These are phyloP conservation scores for Cinclus cinclus DNA, from an alignment of 2,113 vertebrate genomes.

Conservation along the genomic window DNA sequence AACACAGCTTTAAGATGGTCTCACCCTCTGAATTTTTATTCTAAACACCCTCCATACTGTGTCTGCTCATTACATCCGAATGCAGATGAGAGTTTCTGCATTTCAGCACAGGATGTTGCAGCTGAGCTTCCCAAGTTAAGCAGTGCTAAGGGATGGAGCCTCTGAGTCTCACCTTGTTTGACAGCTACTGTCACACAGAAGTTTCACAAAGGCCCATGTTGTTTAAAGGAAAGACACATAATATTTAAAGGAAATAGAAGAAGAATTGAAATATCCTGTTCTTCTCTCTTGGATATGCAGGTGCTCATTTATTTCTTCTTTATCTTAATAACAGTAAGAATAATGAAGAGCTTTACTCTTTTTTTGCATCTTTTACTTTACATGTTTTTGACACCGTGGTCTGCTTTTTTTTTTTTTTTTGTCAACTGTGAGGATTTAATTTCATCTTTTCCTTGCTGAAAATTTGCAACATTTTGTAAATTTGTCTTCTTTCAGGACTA, in stretches of 20 bases:
- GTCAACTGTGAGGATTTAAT: not conserved
- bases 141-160: not conserved
- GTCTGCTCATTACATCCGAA: not conserved
- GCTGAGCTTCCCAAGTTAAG: not conserved
- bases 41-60: not conserved
- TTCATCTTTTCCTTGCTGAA: not conserved
- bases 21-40: not conserved
- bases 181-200: not conserved
- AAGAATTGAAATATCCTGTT: not conserved
- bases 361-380: not conserved
- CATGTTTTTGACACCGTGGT: not conserved
- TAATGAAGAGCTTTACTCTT: not conserved
- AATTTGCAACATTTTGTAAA: not conserved
- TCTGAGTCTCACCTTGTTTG: not conserved
- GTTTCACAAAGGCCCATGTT: not conserved
- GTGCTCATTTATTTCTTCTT: not conserved
- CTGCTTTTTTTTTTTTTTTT: not conserved
- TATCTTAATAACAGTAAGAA: not conserved
- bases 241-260: not conserved
- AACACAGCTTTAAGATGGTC: not conserved
- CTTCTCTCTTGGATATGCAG: not conserved
- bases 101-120: conserved; percentile 15
- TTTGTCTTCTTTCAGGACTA: not conserved
- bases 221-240: not conserved
- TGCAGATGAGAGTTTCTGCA: not conserved